A percentile compares a stretch with the other conserved stretches of the same genome.
These are phyloP conservation scores for Cantharis rustica DNA, from an alignment of 2,888 invertebrate genomes.

Conservation along the genomic window DNA sequence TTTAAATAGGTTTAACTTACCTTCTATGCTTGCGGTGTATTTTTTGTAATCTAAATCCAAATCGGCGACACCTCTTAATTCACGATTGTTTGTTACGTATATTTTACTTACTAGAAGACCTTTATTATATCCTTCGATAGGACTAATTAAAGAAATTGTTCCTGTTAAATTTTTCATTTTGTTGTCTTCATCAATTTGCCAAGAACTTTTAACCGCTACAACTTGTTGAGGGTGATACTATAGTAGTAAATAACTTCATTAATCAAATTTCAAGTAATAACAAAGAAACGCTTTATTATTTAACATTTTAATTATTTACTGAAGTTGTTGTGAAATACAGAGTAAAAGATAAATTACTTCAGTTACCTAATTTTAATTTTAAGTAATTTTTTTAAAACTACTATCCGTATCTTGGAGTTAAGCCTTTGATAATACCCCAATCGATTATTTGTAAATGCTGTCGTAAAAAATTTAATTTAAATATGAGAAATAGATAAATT, in stretches of 20 bases:
- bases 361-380: neutral
- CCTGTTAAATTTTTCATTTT: constrained; percentile 70
- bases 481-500: neutral
- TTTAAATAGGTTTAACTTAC: constrained; percentile 45
- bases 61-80: constrained; percentile 71
- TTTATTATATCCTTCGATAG: constrained; percentile 71
- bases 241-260: neutral
- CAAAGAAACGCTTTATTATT: neutral
- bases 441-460: neutral
- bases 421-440: neutral
- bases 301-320: neutral
- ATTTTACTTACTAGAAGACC: constrained; percentile 72
- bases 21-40: constrained; percentile 68
- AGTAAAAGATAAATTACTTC: neutral
- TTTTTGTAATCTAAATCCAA: constrained; percentile 73
- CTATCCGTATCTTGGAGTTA: neutral
- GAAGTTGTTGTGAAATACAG: neutral
- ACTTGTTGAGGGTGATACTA: constrained; percentile 70
- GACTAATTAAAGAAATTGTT: constrained; percentile 67
- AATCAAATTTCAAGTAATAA: neutral
- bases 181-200: constrained; percentile 65
- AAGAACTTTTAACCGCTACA: constrained; percentile 71
- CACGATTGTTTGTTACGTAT: constrained; percentile 65
- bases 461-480: neutral
- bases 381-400: neutral